Conservation (phyloP, 2,113 vertebrate genomes). For the Calyptommatus sinebrachiatus region DNA sequence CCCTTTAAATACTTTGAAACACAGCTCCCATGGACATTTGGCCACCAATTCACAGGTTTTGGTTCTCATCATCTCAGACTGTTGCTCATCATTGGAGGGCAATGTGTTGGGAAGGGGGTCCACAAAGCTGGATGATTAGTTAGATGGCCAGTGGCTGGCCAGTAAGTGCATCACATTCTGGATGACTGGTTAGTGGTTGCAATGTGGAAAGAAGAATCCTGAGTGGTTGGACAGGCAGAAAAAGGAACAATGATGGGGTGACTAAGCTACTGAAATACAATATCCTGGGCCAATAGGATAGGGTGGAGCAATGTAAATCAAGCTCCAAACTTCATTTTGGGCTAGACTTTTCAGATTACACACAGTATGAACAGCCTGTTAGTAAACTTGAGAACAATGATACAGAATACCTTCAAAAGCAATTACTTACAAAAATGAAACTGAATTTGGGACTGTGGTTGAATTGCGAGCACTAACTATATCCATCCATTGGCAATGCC, state of each 20-base stretch:
- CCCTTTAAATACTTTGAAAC: too few species aligned
- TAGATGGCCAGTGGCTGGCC: background rate
- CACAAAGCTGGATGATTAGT: background rate
- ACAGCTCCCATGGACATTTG: too few species aligned
- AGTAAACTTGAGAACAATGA: background rate
- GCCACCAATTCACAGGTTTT: too few species aligned
- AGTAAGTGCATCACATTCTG: too few species aligned
- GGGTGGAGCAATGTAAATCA: background rate
- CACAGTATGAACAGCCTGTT: background rate
- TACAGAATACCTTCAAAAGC: background rate
- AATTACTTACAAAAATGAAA: background rate
- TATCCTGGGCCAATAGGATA: background rate
- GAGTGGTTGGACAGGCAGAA: background rate
- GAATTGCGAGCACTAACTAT: background rate
- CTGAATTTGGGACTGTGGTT: background rate
- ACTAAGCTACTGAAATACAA: background rate
- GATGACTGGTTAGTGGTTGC: too few species aligned
- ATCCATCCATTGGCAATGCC: background rate
- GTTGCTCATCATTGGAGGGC: background rate
- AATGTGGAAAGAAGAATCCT: background rate
- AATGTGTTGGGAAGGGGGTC: background rate
- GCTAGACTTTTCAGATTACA: background rate
- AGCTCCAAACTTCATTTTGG: too few species aligned
- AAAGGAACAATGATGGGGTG: background rate
- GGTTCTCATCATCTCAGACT: too few species aligned